Base-by-base conservation (phyloP, 2,888 invertebrate genomes). In the Sminthurides aquaticus region DNA sequence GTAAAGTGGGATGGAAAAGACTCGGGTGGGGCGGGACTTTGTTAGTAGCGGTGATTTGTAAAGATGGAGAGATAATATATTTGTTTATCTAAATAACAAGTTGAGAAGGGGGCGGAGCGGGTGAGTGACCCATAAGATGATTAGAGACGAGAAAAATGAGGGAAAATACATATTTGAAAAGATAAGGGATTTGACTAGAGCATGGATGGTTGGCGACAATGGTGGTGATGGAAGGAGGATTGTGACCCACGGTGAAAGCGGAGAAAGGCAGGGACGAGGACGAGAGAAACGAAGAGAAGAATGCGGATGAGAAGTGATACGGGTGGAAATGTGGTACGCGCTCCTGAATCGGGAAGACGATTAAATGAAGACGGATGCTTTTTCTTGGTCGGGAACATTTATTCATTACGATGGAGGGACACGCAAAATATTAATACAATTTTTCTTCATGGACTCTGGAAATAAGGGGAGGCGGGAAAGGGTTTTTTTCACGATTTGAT, bases 331-430 rank as follows among this genome's bases (percentile, higher is more conserved):
- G 43, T 34, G 43, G 15, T 34, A 34, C 43, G 43, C 43, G 43
- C 15, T 34, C 15, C 43, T 34, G 8, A 15, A 34, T 34, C 8
- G 43, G 43, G 15, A 34, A 34, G 15, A 34, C n/a, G n/a, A 34
- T 34, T 34, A 34, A 34, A 34, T 5, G 43, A 34, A 34, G 43
- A 34, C 15, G 5, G 43, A 34, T 34, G 43, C 43, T 34, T 34
- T 34, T 34, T 34, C 15, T 34, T 15, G 5, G 43, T 15, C 43
- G 5, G 43, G 8, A 34, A 62, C 66, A 61, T 66, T 61, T 64
- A 66, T 67, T 57, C 64, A 67, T 66, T 69, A 69, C 66, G 66
- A 64, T 66, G 64, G 59, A 62, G 65, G 57, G 68, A 69, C 68
- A 69, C 68, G 68, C 68, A 65, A 66, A 69, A 69, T 69, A 69